phyloP scores from a whole-genome alignment of 2,113 vertebrate species.

The Archilochus colubris region DNA sequence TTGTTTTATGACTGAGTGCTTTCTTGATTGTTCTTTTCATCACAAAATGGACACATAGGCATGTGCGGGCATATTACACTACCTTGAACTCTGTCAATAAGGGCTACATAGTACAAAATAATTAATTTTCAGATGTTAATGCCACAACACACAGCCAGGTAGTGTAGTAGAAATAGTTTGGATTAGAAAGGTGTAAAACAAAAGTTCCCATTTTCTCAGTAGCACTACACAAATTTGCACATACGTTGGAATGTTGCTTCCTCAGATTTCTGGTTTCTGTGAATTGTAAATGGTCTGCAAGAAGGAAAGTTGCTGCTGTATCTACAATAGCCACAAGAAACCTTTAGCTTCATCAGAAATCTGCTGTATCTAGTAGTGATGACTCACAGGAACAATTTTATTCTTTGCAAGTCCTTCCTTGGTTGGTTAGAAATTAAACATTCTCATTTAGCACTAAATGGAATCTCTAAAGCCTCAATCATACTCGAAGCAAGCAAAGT shows the following conservation, averaged over 20 bases:
- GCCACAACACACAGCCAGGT: rapidly evolving
- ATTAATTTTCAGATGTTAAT: neutral
- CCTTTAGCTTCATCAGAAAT: neutral
- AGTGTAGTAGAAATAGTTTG: neutral
- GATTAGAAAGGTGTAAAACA: neutral
- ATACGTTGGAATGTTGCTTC: neutral
- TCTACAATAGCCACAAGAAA: neutral
- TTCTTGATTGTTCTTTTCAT: neutral
- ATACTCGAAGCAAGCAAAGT: slow-evolving; percentile 6
- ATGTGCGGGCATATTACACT: neutral
- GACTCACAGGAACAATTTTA: slow-evolving; percentile 12
- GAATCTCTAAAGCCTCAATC: slow-evolving; percentile 31
- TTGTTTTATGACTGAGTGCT: neutral
- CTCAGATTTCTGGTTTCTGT: neutral
- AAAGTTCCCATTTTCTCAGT: neutral
- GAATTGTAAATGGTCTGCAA: neutral
- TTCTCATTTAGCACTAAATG: slow-evolving; percentile 1
- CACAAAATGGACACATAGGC: neutral
- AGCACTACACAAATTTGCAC: neutral
- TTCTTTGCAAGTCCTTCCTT: neutral
- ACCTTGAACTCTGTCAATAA: neutral
- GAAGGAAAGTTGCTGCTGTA: neutral
- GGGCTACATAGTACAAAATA: neutral
- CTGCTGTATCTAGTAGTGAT: neutral
- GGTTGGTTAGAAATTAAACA: slow-evolving; percentile 7